Evolutionary conservation across 2,113 vertebrate genomes (phyloP).

Genomic region (Rostratula benghalensis): DNA sequence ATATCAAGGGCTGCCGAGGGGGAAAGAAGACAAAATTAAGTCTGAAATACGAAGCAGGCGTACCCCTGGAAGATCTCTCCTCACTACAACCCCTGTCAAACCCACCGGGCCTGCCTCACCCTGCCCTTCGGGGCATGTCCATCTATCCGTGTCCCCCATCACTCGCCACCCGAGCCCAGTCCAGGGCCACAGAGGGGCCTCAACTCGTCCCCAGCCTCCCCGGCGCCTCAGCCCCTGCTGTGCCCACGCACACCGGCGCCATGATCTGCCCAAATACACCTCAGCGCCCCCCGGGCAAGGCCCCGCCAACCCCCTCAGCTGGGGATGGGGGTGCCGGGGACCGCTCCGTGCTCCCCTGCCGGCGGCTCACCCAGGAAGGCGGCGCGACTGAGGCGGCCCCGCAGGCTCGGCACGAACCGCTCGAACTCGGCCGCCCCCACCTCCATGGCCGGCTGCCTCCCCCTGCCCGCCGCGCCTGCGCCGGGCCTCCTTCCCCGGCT

Average conservation of each 20-base stretch:
- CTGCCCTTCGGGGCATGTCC: rapidly evolving
- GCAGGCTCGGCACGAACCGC: slow-evolving; percentile 27
- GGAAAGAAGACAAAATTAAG: neutral
- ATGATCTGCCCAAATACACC: rapidly evolving
- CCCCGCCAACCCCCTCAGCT: neutral
- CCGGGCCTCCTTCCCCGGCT: neutral
- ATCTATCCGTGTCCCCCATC: neutral
- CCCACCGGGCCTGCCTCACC: rapidly evolving
- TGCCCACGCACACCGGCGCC: neutral
- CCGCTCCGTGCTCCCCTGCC: neutral
- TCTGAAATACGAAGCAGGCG: rapidly evolving
- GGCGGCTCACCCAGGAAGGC: slow-evolving; percentile 71
- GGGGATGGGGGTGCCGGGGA: neutral
- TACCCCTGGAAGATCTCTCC: too few relatives aligned
- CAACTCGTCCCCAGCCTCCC: neutral
- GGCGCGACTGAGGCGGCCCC: slow-evolving; percentile 17
- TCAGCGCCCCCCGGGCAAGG: rapidly evolving
- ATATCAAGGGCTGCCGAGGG: slow-evolving; percentile 67
- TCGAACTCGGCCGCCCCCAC: slow-evolving; percentile 45
- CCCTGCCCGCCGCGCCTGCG: neutral
- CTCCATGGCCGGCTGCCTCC: slow-evolving; percentile 45
- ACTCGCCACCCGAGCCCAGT: too few relatives aligned
- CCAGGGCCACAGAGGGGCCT: rapidly evolving
- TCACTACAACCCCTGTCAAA: neutral
- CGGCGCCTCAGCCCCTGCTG: too few relatives aligned